Base-by-base conservation (phyloP, 1,140 invertebrate genomes). In the Pseudomyrmex flavicornis region DNA sequence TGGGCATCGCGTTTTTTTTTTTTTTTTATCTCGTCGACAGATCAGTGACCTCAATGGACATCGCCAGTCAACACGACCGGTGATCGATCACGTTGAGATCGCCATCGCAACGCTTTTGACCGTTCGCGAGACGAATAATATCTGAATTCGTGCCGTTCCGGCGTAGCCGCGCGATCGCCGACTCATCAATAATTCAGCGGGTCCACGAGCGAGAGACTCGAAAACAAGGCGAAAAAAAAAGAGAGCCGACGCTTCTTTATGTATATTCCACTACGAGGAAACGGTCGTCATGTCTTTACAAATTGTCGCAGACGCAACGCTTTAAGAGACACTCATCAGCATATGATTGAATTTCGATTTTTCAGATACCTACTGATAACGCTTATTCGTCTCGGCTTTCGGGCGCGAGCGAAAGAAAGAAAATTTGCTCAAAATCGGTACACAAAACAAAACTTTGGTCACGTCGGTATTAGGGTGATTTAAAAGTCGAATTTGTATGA, bases 161-260 rank as follows among this genome's bases (percentile, higher is more conserved):
- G 79, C 87, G 70, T 73, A 88, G 74, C 65, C 84, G 35, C 35
- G 35, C 35, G 68, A 86, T 88, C 87, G 62, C 65, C 22, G 65
- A 68, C 68, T 91, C 90, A 91, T 91, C 85, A 91, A 91, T 91
- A 91, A 91, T 91, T 91, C 91, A 91, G 84, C 75, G 80, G 75
- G 56, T 65, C 80, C 83, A 77, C 83, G 88, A 84, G 76, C 85
- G 84, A 90, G 88, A 85, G 87, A 85, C 76, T 84, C 79, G 74
- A 90, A 89, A 91, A 89, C 80, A 89, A 89, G 85, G 85, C 76
- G 86, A 84, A 88, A 91, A 90, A 17, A 35, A 35, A 35, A 35
- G 83, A 88, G 84, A 76, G 50, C 46, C 70, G 50, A 58, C 63
- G 74, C 50, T 58, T 44, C 35, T 35, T 73, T 75, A 74, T 52